phyloP scores from a whole-genome alignment of 2,113 vertebrate species.

The Saimiri boliviensis region DNA sequence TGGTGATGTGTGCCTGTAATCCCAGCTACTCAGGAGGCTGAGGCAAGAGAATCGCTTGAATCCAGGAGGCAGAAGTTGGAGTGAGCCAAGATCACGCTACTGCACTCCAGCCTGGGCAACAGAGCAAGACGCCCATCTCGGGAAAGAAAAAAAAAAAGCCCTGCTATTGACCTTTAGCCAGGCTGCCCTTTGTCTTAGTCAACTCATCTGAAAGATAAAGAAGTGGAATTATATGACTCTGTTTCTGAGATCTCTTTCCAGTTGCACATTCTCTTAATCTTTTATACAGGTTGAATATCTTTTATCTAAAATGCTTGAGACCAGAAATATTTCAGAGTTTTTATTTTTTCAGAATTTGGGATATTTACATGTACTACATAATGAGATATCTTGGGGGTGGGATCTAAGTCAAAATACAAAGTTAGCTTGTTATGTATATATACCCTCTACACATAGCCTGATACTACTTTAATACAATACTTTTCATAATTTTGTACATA shows the following conservation, averaged over 20 bases:
- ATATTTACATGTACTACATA: not conserved
- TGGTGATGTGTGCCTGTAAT: no score
- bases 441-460: not conserved
- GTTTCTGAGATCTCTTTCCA: not conserved
- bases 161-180: not conserved
- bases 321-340: not conserved
- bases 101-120: no score
- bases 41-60: no score
- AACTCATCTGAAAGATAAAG: not conserved
- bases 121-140: no score
- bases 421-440: not conserved
- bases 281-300: not conserved
- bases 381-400: not conserved
- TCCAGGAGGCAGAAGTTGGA: no score
- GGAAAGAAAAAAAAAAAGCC: not conserved
- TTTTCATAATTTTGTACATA: not conserved
- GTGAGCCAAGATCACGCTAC: no score
- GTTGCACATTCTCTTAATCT: not conserved
- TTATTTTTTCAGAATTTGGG: not conserved
- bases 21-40: no score
- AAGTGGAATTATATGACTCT: not conserved
- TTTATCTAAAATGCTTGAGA: not conserved
- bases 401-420: not conserved
- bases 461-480: not conserved
- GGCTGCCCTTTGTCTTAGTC: fast-evolving